Conservation (phyloP, 2,888 invertebrate species). For the Tetragnatha montana region DNA sequence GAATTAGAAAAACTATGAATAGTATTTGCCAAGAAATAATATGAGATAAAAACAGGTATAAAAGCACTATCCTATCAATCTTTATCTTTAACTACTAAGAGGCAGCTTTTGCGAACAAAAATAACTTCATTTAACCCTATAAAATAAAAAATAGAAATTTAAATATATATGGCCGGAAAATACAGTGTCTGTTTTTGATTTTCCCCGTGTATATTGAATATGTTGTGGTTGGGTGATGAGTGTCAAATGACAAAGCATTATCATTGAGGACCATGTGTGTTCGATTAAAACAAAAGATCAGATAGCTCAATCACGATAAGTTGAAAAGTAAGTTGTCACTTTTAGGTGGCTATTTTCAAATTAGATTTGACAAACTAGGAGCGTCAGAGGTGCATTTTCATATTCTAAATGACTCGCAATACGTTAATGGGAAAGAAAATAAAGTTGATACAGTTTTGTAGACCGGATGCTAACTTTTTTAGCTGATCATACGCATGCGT, state of each 20-base stretch:
- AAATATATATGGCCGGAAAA: no score
- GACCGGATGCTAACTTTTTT: background rate
- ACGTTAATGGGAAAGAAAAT: constrained; percentile 12
- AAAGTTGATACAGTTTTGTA: background rate
- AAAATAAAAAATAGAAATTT: no score
- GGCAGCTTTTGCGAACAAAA: no score
- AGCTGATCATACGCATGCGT: background rate
- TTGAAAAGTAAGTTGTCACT: background rate
- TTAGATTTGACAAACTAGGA: background rate
- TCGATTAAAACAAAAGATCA: constrained; percentile 18
- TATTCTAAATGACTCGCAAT: background rate
- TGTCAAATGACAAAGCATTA: constrained; percentile 1
- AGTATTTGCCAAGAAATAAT: no score
- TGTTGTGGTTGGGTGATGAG: background rate
- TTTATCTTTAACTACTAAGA: no score
- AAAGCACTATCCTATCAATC: no score
- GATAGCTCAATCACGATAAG: background rate
- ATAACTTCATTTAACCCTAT: no score
- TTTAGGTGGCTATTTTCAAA: background rate
- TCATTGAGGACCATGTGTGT: constrained; percentile 4
- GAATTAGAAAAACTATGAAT: no score
- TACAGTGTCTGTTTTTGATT: no score
- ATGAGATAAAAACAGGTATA: no score
- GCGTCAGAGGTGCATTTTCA: background rate
- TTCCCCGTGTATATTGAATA: no score